A percentile compares a stretch with the other conserved stretches of the same genome.
phyloP scores from a whole-genome alignment of 2,797 vertebrate species.

The Propithecus deckenii region DNA sequence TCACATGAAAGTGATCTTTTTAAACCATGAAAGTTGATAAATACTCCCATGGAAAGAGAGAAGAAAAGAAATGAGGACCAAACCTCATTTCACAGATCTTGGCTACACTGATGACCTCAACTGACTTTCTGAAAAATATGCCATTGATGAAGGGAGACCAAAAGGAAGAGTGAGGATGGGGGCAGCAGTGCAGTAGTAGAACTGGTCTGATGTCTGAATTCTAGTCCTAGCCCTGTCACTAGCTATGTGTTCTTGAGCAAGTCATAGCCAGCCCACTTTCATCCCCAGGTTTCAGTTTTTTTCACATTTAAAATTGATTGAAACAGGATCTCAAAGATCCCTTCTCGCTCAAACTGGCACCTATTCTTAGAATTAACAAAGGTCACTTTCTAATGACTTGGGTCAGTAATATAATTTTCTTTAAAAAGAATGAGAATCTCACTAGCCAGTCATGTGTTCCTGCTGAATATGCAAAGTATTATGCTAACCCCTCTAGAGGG shows the following conservation, averaged over 20 bases:
- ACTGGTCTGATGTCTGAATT: neutral
- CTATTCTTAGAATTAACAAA: neutral
- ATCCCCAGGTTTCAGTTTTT: neutral
- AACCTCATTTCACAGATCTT: slow-evolving; percentile 8
- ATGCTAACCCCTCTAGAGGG: neutral
- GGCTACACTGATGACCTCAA: neutral
- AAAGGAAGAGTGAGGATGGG: neutral
- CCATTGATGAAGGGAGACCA: neutral
- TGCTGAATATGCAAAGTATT: neutral
- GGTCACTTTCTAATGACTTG: neutral
- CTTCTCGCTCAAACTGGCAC: neutral
- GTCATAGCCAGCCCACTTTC: neutral
- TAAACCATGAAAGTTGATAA: neutral
- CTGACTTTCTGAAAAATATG: neutral
- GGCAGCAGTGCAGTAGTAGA: neutral
- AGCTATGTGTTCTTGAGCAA: neutral
- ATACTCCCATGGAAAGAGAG: neutral
- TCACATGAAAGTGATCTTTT: neutral
- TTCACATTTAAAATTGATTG: neutral
- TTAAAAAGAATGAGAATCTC: neutral
- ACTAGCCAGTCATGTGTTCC: neutral
- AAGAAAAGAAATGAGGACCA: neutral
- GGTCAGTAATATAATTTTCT: neutral
- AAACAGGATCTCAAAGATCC: neutral
- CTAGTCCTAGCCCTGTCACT: neutral